These are phyloP conservation scores for Aspidiotus destructor DNA, from an alignment of 2,888 invertebrate genomes.

Conservation along the genomic window DNA sequence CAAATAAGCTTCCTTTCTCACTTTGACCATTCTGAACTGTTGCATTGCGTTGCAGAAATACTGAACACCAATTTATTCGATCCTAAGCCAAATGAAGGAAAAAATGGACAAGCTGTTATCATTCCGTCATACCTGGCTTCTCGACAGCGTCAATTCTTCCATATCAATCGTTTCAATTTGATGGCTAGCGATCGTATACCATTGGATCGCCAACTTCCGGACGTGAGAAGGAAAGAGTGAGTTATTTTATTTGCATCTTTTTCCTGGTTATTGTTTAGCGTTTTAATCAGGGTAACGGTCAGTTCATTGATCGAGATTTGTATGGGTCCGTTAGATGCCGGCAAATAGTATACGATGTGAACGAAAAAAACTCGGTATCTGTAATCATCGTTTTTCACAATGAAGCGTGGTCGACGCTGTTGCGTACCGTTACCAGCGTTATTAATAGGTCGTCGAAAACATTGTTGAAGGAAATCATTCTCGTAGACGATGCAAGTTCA, in stretches of 20 bases:
- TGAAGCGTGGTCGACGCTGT: constrained; percentile 95
- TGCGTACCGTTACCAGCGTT: constrained; percentile 89
- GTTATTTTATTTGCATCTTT: constrained; percentile 41
- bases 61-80: constrained; percentile 68
- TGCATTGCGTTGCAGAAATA: constrained; percentile 46
- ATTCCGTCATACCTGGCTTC: constrained; percentile 63
- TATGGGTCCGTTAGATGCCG: constrained; percentile 49
- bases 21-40: background rate
- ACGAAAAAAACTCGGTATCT: constrained; percentile 71
- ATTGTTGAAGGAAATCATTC: constrained; percentile 70
- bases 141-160: constrained; percentile 67
- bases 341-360: constrained; percentile 48
- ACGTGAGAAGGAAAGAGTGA: constrained; percentile 71
- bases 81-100: constrained; percentile 64
- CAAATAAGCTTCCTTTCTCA: background rate
- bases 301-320: constrained; percentile 37
- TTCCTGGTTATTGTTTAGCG: background rate
- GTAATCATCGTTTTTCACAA: constrained; percentile 97
- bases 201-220: constrained; percentile 70
- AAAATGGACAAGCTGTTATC: constrained; percentile 68
- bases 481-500: constrained; percentile 83
- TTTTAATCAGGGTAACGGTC: no score
- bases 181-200: constrained; percentile 80
- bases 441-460: constrained; percentile 72
- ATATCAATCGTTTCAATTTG: constrained; percentile 77